Base-by-base conservation (phyloP, 2,888 invertebrate species). In the Chloromyia formosa region DNA sequence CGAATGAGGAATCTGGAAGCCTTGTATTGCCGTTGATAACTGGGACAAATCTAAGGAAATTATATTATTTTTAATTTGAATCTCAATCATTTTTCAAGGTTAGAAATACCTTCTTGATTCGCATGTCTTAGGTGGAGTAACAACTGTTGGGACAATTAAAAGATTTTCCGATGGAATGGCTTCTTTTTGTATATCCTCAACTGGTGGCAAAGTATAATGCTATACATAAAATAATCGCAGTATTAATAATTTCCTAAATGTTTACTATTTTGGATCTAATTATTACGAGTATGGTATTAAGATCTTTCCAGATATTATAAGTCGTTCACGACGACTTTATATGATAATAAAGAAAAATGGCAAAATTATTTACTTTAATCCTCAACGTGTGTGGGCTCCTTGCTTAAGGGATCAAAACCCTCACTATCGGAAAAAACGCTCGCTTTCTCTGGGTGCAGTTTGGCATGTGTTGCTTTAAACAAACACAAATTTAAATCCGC, bases 1-100 rank as follows among this genome's bases (percentile, higher is more conserved):
- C 86, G 78, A 92, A 89, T 0, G 88, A 86, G 0, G 86, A 83
- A 79, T 88, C 87, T 0, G 88, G 87, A 73, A 89, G 79, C 7
- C 87, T 86, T 58, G 83, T 78, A n/a, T 83, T 84, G 0, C 86
- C 87, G 75, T 86, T 87, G 81, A 89, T 87, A 61, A 88, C 81
- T 1, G 83, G 81, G 16, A 81, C 78, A 1, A 74, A 66, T 4
- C 73, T 72, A 40, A 14, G 35, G 9, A 0, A 71, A 56, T 45
- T 16, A 23, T 60, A 72, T 35, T 35, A 35, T 7, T 35, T 4
- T 35, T 35, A 2, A 35, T 35, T 35, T 35, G 27, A 54, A 69
- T 5, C 18, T 10, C 23, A 54, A n/a, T 20, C 23, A 62, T 62
- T 61, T 66, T 40, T 7, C 16, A 14, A 66, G 12, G 45, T 16